Evolutionary conservation across 1,140 invertebrate genomes (phyloP).

Genomic region (Caenorhabditis brenneri): DNA sequence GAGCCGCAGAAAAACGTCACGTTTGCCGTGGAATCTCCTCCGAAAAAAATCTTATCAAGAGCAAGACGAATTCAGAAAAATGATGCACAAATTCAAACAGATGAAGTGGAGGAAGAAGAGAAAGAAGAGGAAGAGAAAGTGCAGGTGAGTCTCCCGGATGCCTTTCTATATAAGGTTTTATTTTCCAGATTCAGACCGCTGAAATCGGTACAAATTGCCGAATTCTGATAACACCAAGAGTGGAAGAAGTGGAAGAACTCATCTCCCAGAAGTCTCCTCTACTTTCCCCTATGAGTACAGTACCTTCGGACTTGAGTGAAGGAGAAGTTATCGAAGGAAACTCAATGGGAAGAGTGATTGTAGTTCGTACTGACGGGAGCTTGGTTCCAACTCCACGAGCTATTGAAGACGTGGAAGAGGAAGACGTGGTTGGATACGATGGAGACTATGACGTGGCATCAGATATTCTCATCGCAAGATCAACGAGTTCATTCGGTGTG

Average conservation of each 20-base stretch:
- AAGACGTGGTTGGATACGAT: neutral
- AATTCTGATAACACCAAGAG: neutral
- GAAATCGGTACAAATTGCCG: conserved; percentile 10
- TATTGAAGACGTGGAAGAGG: neutral
- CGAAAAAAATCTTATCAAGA: neutral
- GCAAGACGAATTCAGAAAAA: neutral
- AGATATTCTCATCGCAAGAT: neutral
- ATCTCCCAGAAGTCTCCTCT: neutral
- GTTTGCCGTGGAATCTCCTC: neutral
- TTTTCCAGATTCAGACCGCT: neutral
- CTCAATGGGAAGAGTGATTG: neutral
- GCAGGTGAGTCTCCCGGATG: too few species aligned
- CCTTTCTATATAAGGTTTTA: too few species aligned
- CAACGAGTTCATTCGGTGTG: neutral
- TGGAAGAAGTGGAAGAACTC: neutral
- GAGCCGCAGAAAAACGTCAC: neutral
- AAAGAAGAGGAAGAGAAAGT: neutral
- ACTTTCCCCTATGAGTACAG: neutral
- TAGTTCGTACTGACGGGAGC: neutral
- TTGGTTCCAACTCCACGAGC: neutral
- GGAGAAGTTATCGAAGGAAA: neutral
- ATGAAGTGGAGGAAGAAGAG: neutral
- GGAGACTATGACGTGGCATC: neutral
- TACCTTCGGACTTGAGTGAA: neutral
- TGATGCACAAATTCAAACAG: conserved; percentile 20